Evolutionary conservation across 2,797 vertebrate species (phyloP), one percentile per base, ranked within the genome.

Genomic region (Poecilia velifera): DNA sequence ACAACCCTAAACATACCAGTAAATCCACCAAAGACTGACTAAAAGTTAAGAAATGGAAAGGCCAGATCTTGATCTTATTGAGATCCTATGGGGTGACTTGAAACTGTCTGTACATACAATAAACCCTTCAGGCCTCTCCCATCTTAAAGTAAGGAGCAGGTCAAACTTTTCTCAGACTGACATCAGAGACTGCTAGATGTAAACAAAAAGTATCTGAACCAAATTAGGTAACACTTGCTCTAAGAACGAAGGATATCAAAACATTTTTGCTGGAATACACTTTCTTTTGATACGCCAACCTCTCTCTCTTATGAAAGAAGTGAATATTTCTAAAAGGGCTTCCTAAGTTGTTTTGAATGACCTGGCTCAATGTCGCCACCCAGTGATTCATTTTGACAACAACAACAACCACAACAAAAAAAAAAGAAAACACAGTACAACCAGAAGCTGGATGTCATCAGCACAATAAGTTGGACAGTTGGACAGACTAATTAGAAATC

Each of bases 311-410:
- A 8, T 10, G 34, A 39, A 66, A 66, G 62, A 66, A 39, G 18
- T 10, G 34, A 66, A 9, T 66, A 22, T 66, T 36, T 66, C 3
- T 22, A 51, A 20, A 9, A 39, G 7, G 18, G 62, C 39, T 20
- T 39, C 34, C 34, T 10, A 66, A 43, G 36, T 13, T n/a, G 13
- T 43, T 70, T 70, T 4, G 41, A 1, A 14, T 1, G 75, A 75
- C 51, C 2, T 64, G 43, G 79, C 84, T 90, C 83, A 80, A 73
- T 87, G 82, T 72, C 3, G 82, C 89, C 91, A 84, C 83, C 91
- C 9, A 4, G 72, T 89, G 90, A 82, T 53, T 18, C 9, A 68
- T 39, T 47, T 66, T 71, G 45, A 47, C 74, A 82, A 83, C 47
- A 46, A 78, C 25, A 55, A 43, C 2, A 22, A 41, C 12, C 3